Base-by-base conservation (phyloP, 2,797 vertebrate species). In the Bryconaethiops microstoma region DNA sequence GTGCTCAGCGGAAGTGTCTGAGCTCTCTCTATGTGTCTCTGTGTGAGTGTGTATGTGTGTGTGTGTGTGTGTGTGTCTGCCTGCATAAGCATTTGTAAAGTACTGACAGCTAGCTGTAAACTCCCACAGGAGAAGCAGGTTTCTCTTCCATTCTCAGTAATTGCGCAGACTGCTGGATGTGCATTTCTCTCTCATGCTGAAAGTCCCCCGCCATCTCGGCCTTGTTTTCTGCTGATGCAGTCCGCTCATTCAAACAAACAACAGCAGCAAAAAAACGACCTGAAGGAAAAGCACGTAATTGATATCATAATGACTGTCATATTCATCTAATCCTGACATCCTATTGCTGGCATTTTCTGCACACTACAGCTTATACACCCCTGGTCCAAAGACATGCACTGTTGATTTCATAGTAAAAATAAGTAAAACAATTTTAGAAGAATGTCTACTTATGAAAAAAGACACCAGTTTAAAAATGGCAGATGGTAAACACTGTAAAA, bases 81-180 rank as follows among this genome's bases (percentile, higher is more conserved):
- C 48, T 57, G 57, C 48, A 74, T 78, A 55, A 55, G 63, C 57
- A 64, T 0, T 50, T 50, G 79, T 62, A 69, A 50, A 69, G 74
- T 39, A 54, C 69, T 48, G 70, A 72, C 50, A 48, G 69, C 69
- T 57, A 13, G 55, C 35, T 68, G 48, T 67, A 59, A 65, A 65
- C 60, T 74, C 70, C 78, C 78, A 57, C 70, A 67, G 70, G 70
- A 88, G 83, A 86, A 64, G 80, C 23, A 8, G 14, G 16, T 82
- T 55, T 73, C n/a, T 62, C 67, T 76, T 69, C 76, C 69, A 74
- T 54, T 81, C 74, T 17, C 5, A 42, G 40, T 79, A 77, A 79
- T 85, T 80, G 63, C 72, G 39, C 21, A 78, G 62, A 71, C 77
- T 74, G 74, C 80, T 77, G 71, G 74, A 74, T 60, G 29, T 50